A percentile compares a stretch with the other conserved stretches of the same genome.
Evolutionary conservation across 2,888 invertebrate species (phyloP).

Genomic region (Cistogaster globosa): DNA sequence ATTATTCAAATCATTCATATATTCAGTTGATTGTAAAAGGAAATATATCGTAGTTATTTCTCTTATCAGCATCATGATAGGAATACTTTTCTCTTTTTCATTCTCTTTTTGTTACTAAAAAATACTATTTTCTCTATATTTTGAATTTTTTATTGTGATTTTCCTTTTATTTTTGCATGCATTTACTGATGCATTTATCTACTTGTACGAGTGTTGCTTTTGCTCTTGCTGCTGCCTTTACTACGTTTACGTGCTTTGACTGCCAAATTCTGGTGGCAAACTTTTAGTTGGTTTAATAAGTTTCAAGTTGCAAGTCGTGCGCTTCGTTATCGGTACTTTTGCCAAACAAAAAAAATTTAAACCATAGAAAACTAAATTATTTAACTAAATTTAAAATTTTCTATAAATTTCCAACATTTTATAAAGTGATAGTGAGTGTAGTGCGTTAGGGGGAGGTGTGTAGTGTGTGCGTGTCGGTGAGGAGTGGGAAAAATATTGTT

Average conservation of each 20-base stretch:
- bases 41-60: constrained; percentile 1
- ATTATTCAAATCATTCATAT: constrained; percentile 23
- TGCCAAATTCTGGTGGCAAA: constrained; percentile 52
- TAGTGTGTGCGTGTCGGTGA: not conserved
- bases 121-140: constrained; percentile 19
- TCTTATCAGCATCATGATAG: constrained; percentile 52
- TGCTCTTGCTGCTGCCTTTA: constrained; percentile 45
- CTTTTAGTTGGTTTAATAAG: constrained; percentile 75
- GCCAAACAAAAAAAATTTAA: constrained; percentile 12
- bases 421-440: not conserved
- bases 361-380: constrained; percentile 16
- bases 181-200: constrained; percentile 64
- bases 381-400: not conserved
- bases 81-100: constrained; percentile 11
- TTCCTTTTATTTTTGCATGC: constrained; percentile 42
- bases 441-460: not conserved
- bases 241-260: constrained; percentile 57
- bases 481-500: not conserved
- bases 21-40: constrained; percentile 14
- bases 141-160: constrained; percentile 7
- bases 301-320: constrained; percentile 72
- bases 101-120: constrained; percentile 10
- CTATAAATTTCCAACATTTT: constrained; percentile 3
- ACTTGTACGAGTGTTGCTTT: constrained; percentile 34
- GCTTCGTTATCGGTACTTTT: constrained; percentile 47